Conservation (phyloP, 2,888 invertebrate genomes). For the Drosophila sordidapex region DNA sequence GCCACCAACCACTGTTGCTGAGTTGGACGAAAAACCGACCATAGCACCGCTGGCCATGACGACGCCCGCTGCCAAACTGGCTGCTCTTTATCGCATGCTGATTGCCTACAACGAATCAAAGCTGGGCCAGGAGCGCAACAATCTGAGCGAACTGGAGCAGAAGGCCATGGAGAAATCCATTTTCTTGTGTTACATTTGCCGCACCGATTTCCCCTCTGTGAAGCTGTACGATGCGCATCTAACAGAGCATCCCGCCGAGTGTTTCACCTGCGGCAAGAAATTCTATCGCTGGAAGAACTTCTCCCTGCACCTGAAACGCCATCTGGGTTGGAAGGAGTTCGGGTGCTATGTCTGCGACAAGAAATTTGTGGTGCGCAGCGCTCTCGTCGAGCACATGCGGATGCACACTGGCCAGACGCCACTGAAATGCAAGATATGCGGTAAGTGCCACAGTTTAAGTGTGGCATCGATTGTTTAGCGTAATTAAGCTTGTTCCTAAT, state of each 20-base stretch:
- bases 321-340: conserved; percentile 90
- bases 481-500: neutral
- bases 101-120: conserved; percentile 84
- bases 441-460: conserved; percentile 72
- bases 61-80: conserved; percentile 80
- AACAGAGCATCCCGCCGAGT: conserved; percentile 92
- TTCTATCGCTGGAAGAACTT: conserved; percentile 91
- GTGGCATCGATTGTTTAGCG: neutral
- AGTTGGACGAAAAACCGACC: conserved; percentile 65
- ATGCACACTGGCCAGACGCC: conserved; percentile 93
- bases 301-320: conserved; percentile 91
- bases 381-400: conserved; percentile 92
- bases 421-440: conserved; percentile 92
- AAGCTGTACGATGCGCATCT: conserved; percentile 90
- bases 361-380: conserved; percentile 92
- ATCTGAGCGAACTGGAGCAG: conserved; percentile 81
- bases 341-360: conserved; percentile 92
- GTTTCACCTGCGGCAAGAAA: conserved; percentile 92
- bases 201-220: conserved; percentile 89
- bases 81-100: conserved; percentile 83
- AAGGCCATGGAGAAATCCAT: conserved; percentile 83
- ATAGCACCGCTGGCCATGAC: conserved; percentile 68
- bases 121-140: conserved; percentile 80
- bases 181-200: conserved; percentile 87
- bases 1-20: conserved; percentile 49